Evolutionary conservation across 1,140 invertebrate genomes (phyloP), one percentile per base, ranked within the genome.

Genomic region (Ephestia elutella): DNA sequence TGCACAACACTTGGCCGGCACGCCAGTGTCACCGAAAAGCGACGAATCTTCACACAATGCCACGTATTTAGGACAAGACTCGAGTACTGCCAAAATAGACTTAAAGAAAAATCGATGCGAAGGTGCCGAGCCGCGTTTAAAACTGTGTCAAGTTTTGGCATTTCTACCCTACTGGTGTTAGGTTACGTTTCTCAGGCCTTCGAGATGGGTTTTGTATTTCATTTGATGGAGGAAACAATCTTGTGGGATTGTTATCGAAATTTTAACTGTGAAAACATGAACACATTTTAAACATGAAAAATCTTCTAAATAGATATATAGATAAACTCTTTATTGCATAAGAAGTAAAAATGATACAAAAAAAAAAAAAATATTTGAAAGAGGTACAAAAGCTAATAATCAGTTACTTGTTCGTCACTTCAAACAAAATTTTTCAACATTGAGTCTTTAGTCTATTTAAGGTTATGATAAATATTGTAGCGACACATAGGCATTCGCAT

Each of bases 131-230:
- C 48, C 56, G 5, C 11, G 57, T 71, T 78, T 73, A 68, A 78
- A 78, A 78, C 68, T 73, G 73, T 78, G 67, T 75, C 70, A 71
- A 74, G 70, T 67, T 73, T 72, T 71, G 70, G 68, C 74, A 65
- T 66, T 67, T 71, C 64, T 35, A 59, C 32, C 38, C 35, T 65
- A 58, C 64, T 61, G 1, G 15, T 15, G 38, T 44, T 3, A 44
- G 38, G 15, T 44, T 15, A 17, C n/a, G n/a, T 15, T 66, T 38
- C 21, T 50, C 49, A 11, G 10, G n/a, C 9, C 49, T 18, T 2
- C 49, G 19, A 44, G 49, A 25, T 50, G 19, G n/a, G n/a, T 50
- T 21, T 11, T 10, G 49, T 9, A 20, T 49, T 49, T n/a, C 17
- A 8, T 49, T 49, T 35, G 3, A 9, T 13, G 9, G 32, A 5